Evolutionary conservation across 2,797 vertebrate genomes (phyloP).

Genomic region (Enteromius viviparus): DNA sequence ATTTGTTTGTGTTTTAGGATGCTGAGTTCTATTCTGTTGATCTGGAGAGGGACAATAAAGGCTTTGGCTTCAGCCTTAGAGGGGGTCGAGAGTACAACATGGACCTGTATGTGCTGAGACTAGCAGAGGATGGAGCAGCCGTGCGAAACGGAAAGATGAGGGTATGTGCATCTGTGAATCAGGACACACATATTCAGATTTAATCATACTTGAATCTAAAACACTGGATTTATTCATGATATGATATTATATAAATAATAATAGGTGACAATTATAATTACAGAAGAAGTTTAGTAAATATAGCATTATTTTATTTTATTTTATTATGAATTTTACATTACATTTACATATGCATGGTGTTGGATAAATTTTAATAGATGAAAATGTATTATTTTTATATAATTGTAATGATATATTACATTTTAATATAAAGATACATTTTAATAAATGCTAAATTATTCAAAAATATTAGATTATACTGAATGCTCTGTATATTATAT

Average conservation of each 20-base stretch:
- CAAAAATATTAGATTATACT: background rate
- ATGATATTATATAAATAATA: too few species aligned
- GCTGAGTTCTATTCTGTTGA: slow-evolving; percentile 95
- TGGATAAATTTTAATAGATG: background rate
- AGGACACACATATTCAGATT: background rate
- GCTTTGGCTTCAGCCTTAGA: slow-evolving; percentile 97
- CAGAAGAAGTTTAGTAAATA: too few species aligned
- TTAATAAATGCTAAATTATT: too few species aligned
- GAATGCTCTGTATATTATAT: background rate
- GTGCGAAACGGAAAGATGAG: slow-evolving; percentile 96
- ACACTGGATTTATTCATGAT: background rate
- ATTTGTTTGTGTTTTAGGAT: slow-evolving; percentile 75
- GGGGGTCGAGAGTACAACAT: slow-evolving; percentile 98
- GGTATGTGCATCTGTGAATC: slow-evolving; percentile 71
- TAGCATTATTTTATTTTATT: background rate
- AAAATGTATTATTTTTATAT: background rate
- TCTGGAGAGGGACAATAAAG: slow-evolving; percentile 95
- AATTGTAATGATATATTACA: background rate
- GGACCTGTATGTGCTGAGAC: slow-evolving; percentile 96
- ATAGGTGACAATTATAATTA: too few species aligned
- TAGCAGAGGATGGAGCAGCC: slow-evolving; percentile 95
- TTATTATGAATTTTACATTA: background rate
- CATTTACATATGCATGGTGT: background rate
- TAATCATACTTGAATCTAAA: background rate
- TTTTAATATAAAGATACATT: background rate